Evolutionary conservation across 2,888 invertebrate species (phyloP), one percentile per base, ranked within the genome.

Genomic region (Diarsia rubi): DNA sequence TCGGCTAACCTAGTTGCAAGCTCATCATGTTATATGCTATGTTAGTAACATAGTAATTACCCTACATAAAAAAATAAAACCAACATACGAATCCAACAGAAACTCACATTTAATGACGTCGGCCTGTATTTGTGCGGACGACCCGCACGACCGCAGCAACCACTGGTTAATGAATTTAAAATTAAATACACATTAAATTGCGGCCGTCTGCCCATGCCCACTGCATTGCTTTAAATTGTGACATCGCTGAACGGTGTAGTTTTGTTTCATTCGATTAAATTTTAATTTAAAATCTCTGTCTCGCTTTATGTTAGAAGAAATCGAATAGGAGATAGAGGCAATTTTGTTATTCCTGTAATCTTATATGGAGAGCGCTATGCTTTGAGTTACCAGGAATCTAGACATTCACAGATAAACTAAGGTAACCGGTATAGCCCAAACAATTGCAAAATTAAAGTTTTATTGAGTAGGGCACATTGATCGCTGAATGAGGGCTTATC

Each of bases 171-270:
- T 92, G 88, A 92, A 90, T 90, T 88, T 88, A 89, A 90, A 92
- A 90, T 92, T 89, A 89, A 92, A 91, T 85, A 85, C 86, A 88
- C 83, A 90, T 92, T 88, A 86, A 85, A 88, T 88, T 91, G 92
- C 75, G 91, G 91, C 85, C 24, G 73, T 49, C 71, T 80, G 27
- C 73, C 47, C 76, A 73, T 81, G 64, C 73, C 44, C 79, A 78
- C 80, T 79, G 78, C 69, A 83, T 63, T 77, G 82, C 70, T 83
- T 81, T 72, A 63, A 73, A 78, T 59, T 54, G 63, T 68, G 42
- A 69, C 57, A 79, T 79, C 59, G 64, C 27, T 79, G 44, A 54
- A 49, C 49, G 14, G 31, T 65, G 47, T 27, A 52, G 16, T 52
- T 62, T 59, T 63, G 57, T 63, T 60, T 69, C 12, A 66, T 66